Conservation (phyloP, 2,888 invertebrate species). For the Dromius quadrimaculatus region DNA sequence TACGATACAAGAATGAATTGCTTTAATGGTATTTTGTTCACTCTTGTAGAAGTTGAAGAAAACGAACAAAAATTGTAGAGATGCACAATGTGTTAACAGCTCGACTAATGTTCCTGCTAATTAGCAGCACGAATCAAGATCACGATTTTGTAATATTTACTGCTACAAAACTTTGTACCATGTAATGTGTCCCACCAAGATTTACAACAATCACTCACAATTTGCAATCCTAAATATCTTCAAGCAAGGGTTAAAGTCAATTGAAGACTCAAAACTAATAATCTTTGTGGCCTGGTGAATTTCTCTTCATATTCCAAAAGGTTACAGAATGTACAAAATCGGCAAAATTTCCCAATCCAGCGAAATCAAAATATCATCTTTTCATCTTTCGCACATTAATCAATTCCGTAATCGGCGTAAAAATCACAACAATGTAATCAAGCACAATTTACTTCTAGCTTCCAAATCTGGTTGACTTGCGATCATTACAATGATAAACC, state of each 20-base stretch:
- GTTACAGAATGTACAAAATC: not conserved
- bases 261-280: not conserved
- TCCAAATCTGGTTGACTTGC: conserved; percentile 40
- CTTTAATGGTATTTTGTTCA: not conserved
- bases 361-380: not conserved
- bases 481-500: conserved; percentile 49
- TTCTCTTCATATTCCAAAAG: not conserved
- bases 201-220: not conserved
- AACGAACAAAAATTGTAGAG: conserved; percentile 5
- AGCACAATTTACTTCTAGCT: conserved; percentile 30
- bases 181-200: not conserved
- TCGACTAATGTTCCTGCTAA: conserved; percentile 56
- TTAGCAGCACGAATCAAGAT: conserved; percentile 57
- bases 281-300: not conserved
- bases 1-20: not conserved
- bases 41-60: not conserved
- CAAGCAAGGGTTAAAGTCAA: not conserved
- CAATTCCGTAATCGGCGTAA: conserved; percentile 22
- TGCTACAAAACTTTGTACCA: conserved; percentile 25
- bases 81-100: conserved; percentile 56
- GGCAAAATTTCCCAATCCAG: conserved; percentile 10
- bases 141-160: conserved; percentile 52
- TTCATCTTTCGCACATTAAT: conserved; percentile 38
- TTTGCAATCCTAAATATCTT: not conserved
- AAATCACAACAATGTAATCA: conserved; percentile 35